Percentiles rank a stretch among this genome's conserved stretches.
Evolutionary conservation across 2,113 vertebrate genomes (phyloP).

Genomic region (Coryphaenoides rupestris): DNA sequence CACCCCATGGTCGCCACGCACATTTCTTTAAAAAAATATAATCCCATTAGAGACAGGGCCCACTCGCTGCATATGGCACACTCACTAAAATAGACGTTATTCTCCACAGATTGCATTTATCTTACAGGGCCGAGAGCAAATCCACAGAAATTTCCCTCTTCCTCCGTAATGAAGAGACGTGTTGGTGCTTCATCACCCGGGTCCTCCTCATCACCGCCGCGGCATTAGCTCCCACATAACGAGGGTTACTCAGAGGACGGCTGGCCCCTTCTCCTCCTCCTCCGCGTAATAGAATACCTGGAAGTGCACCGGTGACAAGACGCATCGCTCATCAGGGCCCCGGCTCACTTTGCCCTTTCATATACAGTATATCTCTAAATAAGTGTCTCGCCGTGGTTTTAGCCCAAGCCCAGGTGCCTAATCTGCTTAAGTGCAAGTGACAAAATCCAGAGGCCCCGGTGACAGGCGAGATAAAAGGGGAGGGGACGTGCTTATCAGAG

Average conservation of each 20-base stretch:
- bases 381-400: conserved; percentile 66
- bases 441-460: conserved; percentile 19
- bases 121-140: conserved; percentile 61
- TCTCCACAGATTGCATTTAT: conserved; percentile 63
- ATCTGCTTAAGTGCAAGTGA: conserved; percentile 58
- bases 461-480: not conserved
- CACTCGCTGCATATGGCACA: conserved; percentile 39
- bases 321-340: conserved; percentile 70
- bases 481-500: too few species aligned
- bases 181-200: conserved; percentile 70
- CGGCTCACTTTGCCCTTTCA: conserved; percentile 68
- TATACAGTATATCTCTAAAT: conserved; percentile 73
- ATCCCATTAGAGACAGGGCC: not conserved
- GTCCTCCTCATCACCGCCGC: conserved; percentile 65
- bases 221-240: conserved; percentile 74
- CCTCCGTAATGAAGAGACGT: conserved; percentile 65
- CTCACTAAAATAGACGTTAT: conserved; percentile 58
- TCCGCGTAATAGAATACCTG: conserved; percentile 63
- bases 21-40: not conserved
- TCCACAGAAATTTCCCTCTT: conserved; percentile 69
- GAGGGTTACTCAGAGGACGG: conserved; percentile 74
- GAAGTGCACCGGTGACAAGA: conserved; percentile 57
- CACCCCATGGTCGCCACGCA: conserved; percentile 44
- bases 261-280: conserved; percentile 50
- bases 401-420: conserved; percentile 67